These are phyloP conservation scores for Passerculus sandwichensis DNA, from an alignment of 2,797 vertebrate species.

Conservation along the genomic window DNA sequence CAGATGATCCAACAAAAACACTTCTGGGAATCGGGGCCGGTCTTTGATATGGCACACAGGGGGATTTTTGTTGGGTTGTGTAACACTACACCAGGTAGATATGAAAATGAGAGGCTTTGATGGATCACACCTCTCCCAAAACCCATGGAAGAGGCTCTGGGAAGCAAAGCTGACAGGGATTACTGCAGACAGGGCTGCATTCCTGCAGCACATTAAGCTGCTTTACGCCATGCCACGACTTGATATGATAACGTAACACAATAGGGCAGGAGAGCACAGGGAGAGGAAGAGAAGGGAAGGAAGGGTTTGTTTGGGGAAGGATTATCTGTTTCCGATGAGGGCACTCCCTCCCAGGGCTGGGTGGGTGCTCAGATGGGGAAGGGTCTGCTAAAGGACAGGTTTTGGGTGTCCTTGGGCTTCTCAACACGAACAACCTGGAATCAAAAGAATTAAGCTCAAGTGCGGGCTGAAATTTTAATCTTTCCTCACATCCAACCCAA, in stretches of 20 bases:
- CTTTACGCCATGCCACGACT: slow-evolving; percentile 35
- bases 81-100: background rate
- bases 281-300: background rate
- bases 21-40: background rate
- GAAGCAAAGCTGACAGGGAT: slow-evolving; percentile 45
- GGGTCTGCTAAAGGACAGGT: background rate
- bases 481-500: background rate
- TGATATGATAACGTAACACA: slow-evolving; percentile 13
- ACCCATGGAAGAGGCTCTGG: background rate
- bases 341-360: background rate
- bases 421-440: background rate
- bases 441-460: slow-evolving; percentile 13
- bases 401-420: background rate
- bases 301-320: slow-evolving; percentile 34
- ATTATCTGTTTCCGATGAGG: slow-evolving; percentile 13
- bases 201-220: slow-evolving; percentile 39
- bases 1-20: slow-evolving; percentile 31
- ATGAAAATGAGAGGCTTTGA: slow-evolving; percentile 54
- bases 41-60: slow-evolving; percentile 7
- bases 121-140: background rate
- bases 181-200: background rate
- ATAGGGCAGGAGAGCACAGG: background rate
- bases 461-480: slow-evolving; percentile 32
- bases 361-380: background rate
- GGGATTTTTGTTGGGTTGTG: background rate